Evolutionary conservation across 2,797 vertebrate species (phyloP), one percentile per base, ranked within the genome.

Genomic region (Benthosema pterotum): DNA sequence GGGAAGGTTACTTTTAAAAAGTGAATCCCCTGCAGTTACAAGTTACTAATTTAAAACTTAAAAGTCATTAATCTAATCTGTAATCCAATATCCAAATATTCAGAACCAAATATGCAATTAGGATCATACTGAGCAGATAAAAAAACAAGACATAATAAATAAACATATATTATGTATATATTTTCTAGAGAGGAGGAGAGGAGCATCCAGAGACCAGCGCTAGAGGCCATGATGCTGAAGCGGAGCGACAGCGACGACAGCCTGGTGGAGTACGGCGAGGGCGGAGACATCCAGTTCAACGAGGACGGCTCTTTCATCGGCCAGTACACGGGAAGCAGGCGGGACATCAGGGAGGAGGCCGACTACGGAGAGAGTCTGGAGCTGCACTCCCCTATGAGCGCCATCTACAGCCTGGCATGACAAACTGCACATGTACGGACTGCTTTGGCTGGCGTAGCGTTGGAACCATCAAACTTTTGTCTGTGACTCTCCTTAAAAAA

Each of bases 291-390:
- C 0, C 94, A 94, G 64, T 99, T 99, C 83, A 96, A 98, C 0
- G 98, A 99, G 79, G 97, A 99, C 0, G 98, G 98, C 65, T 99
- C 97, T 2, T 99, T 99, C 78, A 99, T 99, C 4, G 98, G 98
- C 61, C 96, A 99, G 85, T 99, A 99, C 90, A 97, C 96, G 0
- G 97, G 96, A 72, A 84, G 78, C 72, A 91, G 86, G 68, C 96
- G 93, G 85, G 97, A 98, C 71, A 93, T 97, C 90, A 94, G 96
- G 64, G 95, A 95, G 16, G 94, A 97, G 51, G 90, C 95, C 0
- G 96, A 98, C 76, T 96, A 94, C 77, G 95, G 95, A 1, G 95
- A 94, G 66, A 93, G 93, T 87, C 95, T 96, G 0, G 96, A 98
- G 82, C 90, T 96, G 79, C 96, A 96, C 0, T 97, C 97, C 1